Conservation (phyloP, 1,140 invertebrate genomes). For the Nephila pilipes region DNA sequence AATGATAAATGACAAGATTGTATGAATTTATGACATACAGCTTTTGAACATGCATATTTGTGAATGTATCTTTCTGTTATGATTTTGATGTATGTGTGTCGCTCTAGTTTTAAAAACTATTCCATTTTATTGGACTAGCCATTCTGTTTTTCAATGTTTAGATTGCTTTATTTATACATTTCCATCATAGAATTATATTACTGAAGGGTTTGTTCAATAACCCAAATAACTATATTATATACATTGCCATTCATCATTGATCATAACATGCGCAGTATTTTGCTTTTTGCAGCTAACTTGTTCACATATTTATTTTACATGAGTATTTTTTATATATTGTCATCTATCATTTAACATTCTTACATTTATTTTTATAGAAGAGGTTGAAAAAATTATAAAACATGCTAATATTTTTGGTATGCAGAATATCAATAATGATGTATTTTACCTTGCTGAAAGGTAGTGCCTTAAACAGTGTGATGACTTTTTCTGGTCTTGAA, state of each 20-base stretch:
- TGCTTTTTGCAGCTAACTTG: conserved; percentile 12
- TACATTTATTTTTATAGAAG: conserved; percentile 18
- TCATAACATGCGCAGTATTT: not conserved
- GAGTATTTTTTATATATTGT: not conserved
- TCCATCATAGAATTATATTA: not conserved
- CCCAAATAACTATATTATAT: not conserved
- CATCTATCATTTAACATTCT: conserved; percentile 21
- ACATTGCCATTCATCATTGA: conserved; percentile 11
- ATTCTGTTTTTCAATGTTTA: not conserved
- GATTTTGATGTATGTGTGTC: not conserved
- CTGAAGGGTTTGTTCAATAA: not conserved
- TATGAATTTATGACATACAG: not conserved
- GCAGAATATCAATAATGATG: not conserved
- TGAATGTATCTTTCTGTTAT: not conserved
- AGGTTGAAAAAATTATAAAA: not conserved
- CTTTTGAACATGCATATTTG: not conserved
- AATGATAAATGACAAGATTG: not conserved
- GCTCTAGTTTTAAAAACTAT: not conserved
- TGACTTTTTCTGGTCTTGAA: conserved; percentile 18
- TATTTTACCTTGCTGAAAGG: conserved; percentile 23
- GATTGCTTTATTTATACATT: not conserved
- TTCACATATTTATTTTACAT: conserved; percentile 33
- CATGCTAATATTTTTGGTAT: conserved; percentile 34
- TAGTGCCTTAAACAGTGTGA: conserved; percentile 30
- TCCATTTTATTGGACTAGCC: not conserved